phyloP scores from a whole-genome alignment of 1,140 invertebrate species.

The Eumaeus atala region DNA sequence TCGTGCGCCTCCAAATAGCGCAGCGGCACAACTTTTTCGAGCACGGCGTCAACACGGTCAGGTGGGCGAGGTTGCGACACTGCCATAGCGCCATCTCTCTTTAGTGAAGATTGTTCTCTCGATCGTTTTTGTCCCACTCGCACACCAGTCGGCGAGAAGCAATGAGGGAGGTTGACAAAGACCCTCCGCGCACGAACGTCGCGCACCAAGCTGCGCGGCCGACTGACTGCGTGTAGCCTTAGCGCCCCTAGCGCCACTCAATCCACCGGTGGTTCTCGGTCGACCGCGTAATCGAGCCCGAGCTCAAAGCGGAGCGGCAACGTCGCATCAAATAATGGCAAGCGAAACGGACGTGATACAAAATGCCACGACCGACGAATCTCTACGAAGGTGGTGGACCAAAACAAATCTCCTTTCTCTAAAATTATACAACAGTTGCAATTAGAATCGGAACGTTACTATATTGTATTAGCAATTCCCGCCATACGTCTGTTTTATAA shows the following conservation, averaged over 20 bases:
- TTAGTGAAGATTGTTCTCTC: constrained; percentile 32
- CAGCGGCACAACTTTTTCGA: constrained; percentile 72
- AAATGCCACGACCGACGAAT: constrained; percentile 60
- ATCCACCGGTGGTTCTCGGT: constrained; percentile 28
- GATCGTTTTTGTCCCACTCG: constrained; percentile 39
- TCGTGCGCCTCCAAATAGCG: constrained; percentile 71
- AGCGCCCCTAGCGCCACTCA: constrained; percentile 29
- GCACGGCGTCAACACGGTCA: constrained; percentile 71
- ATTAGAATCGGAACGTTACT: constrained; percentile 31
- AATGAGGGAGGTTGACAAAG: constrained; percentile 36
- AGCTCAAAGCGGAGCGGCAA: constrained; percentile 45
- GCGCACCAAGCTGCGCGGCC: constrained; percentile 65
- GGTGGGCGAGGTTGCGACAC: constrained; percentile 73
- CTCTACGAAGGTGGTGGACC: constrained; percentile 61
- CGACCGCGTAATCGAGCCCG: constrained; percentile 51
- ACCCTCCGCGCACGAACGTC: constrained; percentile 64
- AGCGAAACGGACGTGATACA: constrained; percentile 60
- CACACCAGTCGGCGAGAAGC: constrained; percentile 33
- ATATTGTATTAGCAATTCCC: constrained; percentile 25
- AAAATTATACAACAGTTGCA: constrained; percentile 64
- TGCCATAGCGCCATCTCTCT: constrained; percentile 55
- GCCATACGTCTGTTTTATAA: constrained; percentile 21
- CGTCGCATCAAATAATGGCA: constrained; percentile 54
- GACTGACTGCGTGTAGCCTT: constrained; percentile 55
- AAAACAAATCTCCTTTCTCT: constrained; percentile 73